Evolutionary conservation across 2,888 invertebrate genomes (phyloP), one percentile per base, ranked within the genome.

Genomic region (Drosophila demipolita): DNA sequence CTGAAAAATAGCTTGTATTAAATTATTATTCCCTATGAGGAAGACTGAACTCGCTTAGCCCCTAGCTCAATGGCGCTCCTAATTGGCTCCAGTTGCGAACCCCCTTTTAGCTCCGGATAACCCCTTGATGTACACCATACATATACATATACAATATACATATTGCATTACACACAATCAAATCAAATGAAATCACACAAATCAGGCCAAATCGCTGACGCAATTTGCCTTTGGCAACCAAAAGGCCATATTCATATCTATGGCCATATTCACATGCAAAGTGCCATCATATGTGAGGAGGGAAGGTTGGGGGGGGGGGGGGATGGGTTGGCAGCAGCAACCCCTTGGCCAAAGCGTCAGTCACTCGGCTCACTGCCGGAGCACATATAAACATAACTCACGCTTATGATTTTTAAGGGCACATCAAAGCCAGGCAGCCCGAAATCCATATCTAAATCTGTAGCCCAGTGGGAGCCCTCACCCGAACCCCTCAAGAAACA

Each of bases 331-430:
- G 45, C 5, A n/a, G 36, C 20, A 55, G 55, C 75, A 78, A 74
- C 71, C 76, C 78, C 80, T 71, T 75, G 71, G 73, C 73, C 68
- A 38, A 36, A 49, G 12, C 67, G 48, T 58, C 66, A 66, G 42
- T 63, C 57, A 61, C 35, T 61, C 60, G 33, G 35, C 40, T 12
- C 40, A 29, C n/a, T 42, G 38, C 38, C 49, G 38, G 55, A 55
- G 26, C 29, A 29, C 33, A 67, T 65, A 76, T 76, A 78, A 69
- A 75, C 87, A 85, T 85, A 85, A 89, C 85, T 85, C 85, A 85
- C 87, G 85, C 85, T 85, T 89, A 85, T 85, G 89, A 85, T 89
- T 89, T 85, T 85, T 85, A 89, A 87, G 85, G 89, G 87, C 87
- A 87, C 82, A 85, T 85, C 89, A 85, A 83, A 86, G 79, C 70